Base-by-base conservation (phyloP, 2,113 vertebrate genomes). In the Excalfactoria chinensis region DNA sequence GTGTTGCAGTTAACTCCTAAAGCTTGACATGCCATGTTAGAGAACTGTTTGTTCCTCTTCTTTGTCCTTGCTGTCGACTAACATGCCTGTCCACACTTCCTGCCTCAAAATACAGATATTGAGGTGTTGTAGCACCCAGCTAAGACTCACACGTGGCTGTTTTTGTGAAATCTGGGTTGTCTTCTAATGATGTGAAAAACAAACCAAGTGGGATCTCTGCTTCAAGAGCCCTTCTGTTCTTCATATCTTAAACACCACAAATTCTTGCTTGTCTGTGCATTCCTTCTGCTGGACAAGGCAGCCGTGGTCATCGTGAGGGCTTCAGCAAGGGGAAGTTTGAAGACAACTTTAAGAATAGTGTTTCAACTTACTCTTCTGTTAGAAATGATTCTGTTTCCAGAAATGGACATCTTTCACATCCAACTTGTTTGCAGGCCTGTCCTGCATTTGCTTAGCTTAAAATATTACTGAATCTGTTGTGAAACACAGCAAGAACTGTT, bases 231-330 rank as follows among this genome's bases (percentile, higher is more conserved):
- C 48, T 19, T 2, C 32, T 7, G 0, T 20, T 34, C 49, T 59
- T 37, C 3, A 0, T 3, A 1, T 23, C 66, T 43, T 11, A 25
- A 41, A 5, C 72, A 23, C 0, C 7, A 2, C 18, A 55, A 2
- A 1, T 28, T 15, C 37, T 25, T 7, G 16, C 64, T 60, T 1
- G 0, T n/a, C 44, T 69, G 66, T 48, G n/a, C 10, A 3, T 49
- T 20, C 17, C n/a, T 49, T 18, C 43, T 35, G 67, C 25, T 34
- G 34, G 25, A 23, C 21, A 18, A n/a, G 19, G 21, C 21, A 66
- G 8, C 44, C 2, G 0, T 9, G 58, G 58, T 20, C 20, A 1
- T 9, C 0, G 1, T 22, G 75, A 37, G 22, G 32, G 32, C 48
- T 30, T 15, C 16, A 49, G 37, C 0, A 30, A 9, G 26, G 48